Evolutionary conservation across 1,140 invertebrate genomes (phyloP).

Genomic region (Globodera rostochiensis): DNA sequence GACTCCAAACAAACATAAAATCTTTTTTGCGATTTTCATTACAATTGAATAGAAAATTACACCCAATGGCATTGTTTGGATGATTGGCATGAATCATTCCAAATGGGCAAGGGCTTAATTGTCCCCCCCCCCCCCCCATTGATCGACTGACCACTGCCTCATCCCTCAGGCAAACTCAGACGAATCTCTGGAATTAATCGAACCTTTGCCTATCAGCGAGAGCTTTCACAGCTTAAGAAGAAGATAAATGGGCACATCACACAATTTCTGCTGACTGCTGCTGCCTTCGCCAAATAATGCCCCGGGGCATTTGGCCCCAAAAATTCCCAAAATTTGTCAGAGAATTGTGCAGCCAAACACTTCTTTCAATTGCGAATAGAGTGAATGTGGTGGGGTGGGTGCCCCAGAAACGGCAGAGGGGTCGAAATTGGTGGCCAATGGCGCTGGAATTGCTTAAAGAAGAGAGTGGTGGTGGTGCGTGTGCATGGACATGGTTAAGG

Average conservation of each 20-base stretch:
- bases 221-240: background rate
- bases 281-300: background rate
- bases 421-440: background rate
- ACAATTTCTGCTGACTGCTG: background rate
- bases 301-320: conserved; percentile 4
- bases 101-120: too few species aligned
- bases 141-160: background rate
- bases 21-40: too few species aligned
- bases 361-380: conserved; percentile 1
- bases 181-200: background rate
- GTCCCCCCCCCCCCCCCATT: too few species aligned
- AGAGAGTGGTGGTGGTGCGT: too few species aligned
- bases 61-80: too few species aligned
- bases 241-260: background rate
- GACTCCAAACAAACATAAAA: too few species aligned
- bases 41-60: too few species aligned
- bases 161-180: background rate
- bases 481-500: too few species aligned
- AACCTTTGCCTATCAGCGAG: background rate
- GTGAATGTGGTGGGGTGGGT: background rate
- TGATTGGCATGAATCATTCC: too few species aligned
- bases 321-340: conserved; percentile 4
- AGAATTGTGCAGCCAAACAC: background rate
- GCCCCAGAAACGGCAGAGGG: too few species aligned
- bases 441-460: too few species aligned